These are phyloP conservation scores for Cancer borealis DNA, from an alignment of 2,888 invertebrate species.

Conservation along the genomic window DNA sequence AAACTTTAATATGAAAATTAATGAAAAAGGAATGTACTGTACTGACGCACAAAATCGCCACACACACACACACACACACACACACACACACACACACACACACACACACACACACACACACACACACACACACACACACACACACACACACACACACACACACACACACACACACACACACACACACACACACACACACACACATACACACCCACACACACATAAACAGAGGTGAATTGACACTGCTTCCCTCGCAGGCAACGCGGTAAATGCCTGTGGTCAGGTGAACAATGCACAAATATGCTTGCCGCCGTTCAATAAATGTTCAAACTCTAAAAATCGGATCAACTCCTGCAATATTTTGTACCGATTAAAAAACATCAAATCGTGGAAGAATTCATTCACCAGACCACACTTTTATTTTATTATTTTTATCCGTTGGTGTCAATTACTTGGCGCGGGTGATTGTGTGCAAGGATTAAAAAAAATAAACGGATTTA, in stretches of 20 bases:
- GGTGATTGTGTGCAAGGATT: slow-evolving; percentile 53
- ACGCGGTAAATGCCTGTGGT: slow-evolving; percentile 47
- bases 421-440: slow-evolving; percentile 47
- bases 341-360: slow-evolving; percentile 63
- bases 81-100: slow-evolving; percentile 52
- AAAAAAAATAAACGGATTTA: slow-evolving; percentile 36
- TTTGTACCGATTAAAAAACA: slow-evolving; percentile 62
- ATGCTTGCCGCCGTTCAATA: slow-evolving; percentile 63
- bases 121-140: too few relatives aligned
- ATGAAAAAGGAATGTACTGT: not conserved
- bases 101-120: slow-evolving; percentile 18
- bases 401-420: slow-evolving; percentile 10
- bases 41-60: not conserved
- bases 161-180: not conserved
- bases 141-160: not conserved
- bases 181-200: slow-evolving; percentile 10
- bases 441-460: slow-evolving; percentile 61
- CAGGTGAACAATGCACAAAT: slow-evolving; percentile 49
- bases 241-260: slow-evolving; percentile 17
- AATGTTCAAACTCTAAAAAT: slow-evolving; percentile 63
- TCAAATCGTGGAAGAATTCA: slow-evolving; percentile 63
- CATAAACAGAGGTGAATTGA: not conserved
- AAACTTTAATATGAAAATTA: not conserved
- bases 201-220: not conserved
- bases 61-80: slow-evolving; percentile 3